Base-by-base conservation (phyloP, 2,888 invertebrate genomes). In the Caenorhabditis sulstoni region DNA sequence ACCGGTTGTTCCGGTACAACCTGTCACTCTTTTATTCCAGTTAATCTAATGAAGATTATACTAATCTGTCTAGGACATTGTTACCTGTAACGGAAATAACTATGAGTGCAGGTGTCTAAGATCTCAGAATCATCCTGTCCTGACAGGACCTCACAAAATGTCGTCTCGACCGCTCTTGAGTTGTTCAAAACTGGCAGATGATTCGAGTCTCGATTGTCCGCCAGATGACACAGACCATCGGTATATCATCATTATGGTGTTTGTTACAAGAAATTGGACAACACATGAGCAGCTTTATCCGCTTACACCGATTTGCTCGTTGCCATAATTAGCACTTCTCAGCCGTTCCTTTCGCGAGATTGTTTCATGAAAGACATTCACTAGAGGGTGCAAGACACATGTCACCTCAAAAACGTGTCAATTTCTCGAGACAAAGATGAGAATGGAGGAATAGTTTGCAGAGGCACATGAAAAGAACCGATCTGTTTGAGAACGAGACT, bases 251-350 rank as follows among this genome's bases (percentile, higher is more conserved):
- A 73, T 74, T 66, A 74, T 66, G 22, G 35, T 74, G 59, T 66
- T 74, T 66, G 53, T 66, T 66, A 74, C 55, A 66, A 22, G 18
- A 74, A 74, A 65, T 58, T 59, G 52, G 23, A 66, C 61, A 74
- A 75, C 57, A 75, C 22, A 67, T 22, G 67, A 55, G 45, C 76
- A 76, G 62, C 62, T 64, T 68, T 68, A 76, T 76, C 76, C 62
- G 76, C 68, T 76, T 76, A 76, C 50, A 52, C 7, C 52, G 52
- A 64, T 57, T 47, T 44, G 18, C 71, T 57, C 50, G 23, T 57
- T 29, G 35, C 16, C 61, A 16, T 47, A 57, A 71, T 71, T 71
- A 57, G 22, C 57, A 47, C 62, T 35, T 44, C 18, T 23, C 14
- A 39, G 37, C 49, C 29, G 39, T 18, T 53, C 16, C 11, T 65